phyloP scores from a whole-genome alignment of 2,888 invertebrate genomes.

The Anodontia alba region DNA sequence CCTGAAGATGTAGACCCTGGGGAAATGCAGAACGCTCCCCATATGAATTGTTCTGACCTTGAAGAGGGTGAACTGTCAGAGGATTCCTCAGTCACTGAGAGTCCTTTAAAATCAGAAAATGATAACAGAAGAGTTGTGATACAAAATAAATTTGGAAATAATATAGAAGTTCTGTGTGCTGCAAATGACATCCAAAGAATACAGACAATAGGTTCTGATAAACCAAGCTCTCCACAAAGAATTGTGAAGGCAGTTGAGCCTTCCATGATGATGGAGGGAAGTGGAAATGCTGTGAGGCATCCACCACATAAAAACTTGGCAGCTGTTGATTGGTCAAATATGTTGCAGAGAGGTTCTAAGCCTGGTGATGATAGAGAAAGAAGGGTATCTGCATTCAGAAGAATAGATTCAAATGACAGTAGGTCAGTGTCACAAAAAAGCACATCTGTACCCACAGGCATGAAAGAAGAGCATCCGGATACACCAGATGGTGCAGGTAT shows the following conservation, averaged over 20 bases:
- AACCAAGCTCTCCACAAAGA: conserved; percentile 28
- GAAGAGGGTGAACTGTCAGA: conserved; percentile 62
- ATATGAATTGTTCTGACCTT: conserved; percentile 35
- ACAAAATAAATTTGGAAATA: conserved; percentile 6
- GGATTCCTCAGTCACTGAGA: conserved; percentile 34
- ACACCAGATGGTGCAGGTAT: conserved; percentile 30
- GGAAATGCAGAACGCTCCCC: background rate
- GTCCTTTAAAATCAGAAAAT: background rate
- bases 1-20: background rate
- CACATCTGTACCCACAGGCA: background rate
- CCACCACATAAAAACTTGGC: conserved; percentile 1
- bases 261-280: background rate
- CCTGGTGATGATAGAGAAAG: conserved; percentile 9
- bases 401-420: background rate
- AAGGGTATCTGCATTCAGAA: background rate
- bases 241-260: conserved; percentile 16
- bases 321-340: conserved; percentile 49
- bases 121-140: conserved; percentile 21
- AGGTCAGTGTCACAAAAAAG: background rate
- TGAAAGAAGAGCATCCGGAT: background rate
- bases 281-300: background rate
- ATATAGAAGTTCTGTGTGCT: conserved; percentile 9
- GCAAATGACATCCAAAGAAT: conserved; percentile 14
- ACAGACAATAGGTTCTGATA: conserved; percentile 18
- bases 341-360: conserved; percentile 24